A percentile compares a stretch with the other conserved stretches of the same genome.
Evolutionary conservation across 2,797 vertebrate genomes (phyloP).

Genomic region (Brachyalestes nurse): DNA sequence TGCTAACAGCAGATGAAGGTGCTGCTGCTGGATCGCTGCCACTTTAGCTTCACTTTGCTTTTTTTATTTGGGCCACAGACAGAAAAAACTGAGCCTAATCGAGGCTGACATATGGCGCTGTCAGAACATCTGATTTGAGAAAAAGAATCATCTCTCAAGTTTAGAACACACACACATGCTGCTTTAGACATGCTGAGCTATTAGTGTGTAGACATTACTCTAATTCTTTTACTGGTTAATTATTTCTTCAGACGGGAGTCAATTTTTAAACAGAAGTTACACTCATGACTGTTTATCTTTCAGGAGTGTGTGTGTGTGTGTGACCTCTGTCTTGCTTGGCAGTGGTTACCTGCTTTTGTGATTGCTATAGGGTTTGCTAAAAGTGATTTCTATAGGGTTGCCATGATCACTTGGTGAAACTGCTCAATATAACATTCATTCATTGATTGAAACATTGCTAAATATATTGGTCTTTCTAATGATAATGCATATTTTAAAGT

Average conservation of each 20-base stretch:
- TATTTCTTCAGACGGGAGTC: slow-evolving; percentile 23
- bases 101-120: slow-evolving; percentile 10
- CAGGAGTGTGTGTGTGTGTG: slow-evolving; percentile 28
- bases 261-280: slow-evolving; percentile 29
- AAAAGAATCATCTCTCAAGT: neutral
- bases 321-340: neutral
- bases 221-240: slow-evolving; percentile 30
- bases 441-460: no score
- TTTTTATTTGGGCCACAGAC: slow-evolving; percentile 30
- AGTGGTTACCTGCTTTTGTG: no score
- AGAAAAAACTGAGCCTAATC: slow-evolving; percentile 26
- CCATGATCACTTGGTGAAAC: no score
- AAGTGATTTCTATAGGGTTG: no score
- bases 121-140: slow-evolving; percentile 7
- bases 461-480: no score
- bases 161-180: neutral
- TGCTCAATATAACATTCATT: no score
- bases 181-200: neutral
- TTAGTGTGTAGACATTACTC: slow-evolving; percentile 13
- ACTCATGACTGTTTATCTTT: slow-evolving; percentile 37
- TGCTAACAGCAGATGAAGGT: neutral
- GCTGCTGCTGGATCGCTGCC: slow-evolving; percentile 1
- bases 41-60: neutral
- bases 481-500: no score
- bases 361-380: no score